Evolutionary conservation across 1,140 invertebrate genomes (phyloP), one percentile per base, ranked within the genome.

Genomic region (Oscheius sp.): DNA sequence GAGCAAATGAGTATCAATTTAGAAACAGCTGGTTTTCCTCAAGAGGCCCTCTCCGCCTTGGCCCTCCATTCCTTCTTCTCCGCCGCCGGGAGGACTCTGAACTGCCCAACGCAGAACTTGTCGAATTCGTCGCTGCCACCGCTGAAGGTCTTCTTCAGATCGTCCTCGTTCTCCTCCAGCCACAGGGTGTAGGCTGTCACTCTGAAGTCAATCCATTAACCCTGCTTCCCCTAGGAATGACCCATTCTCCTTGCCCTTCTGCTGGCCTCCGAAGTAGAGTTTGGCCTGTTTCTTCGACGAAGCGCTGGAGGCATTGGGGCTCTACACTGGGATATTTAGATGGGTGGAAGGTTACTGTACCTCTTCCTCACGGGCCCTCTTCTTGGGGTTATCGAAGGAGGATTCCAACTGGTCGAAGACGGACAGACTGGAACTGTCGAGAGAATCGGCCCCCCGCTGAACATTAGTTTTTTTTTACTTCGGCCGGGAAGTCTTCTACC

Each of bases 201-300:
- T n/a, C 61, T 63, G 29, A 42, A 63, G n/a, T n/a, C n/a, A n/a
- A n/a, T n/a, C n/a, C n/a, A n/a, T n/a, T n/a, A n/a, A n/a, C n/a
- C n/a, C n/a, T n/a, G n/a, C n/a, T n/a, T 32, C 35, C 26, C 10
- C 10, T 10, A 36, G 35, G 20, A 34, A 18, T 63, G 7, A 34
- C 32, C 35, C 29, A 26, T 63, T 63, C 31, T 63, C 61, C 29
- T 63, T 63, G 31, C 61, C 61, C 20, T n/a, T 63, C 0, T 45
- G 18, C 42, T 15, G 23, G 42, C 15, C 42, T 13, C 61, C 61
- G 29, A 63, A 63, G 0, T 34, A 13, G 7, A 63, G 29, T 34
- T 63, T 63, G 32, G 61, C 29, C 31, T 63, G 61, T 63, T 63
- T 63, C 29, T 10, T 45, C 15, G n/a, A n/a, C n/a, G n/a, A n/a